Percentiles rank a stretch among this genome's conserved stretches.
These are phyloP conservation scores for Acromyrmex heyeri DNA, from an alignment of 1,140 invertebrate species.

Conservation along the genomic window DNA sequence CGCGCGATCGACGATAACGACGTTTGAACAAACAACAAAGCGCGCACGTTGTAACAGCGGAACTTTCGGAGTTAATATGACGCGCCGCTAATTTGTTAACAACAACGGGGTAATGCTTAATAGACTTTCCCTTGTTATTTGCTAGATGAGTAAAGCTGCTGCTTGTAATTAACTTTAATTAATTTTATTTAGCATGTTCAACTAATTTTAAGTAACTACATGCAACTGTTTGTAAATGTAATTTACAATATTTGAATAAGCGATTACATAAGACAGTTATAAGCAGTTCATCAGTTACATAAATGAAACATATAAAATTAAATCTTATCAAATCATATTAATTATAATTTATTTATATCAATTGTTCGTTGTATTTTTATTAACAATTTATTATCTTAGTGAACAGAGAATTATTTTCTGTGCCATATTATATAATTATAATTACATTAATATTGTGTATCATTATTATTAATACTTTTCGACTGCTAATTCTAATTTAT, in stretches of 20 bases:
- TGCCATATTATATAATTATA: neutral
- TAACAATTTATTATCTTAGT: neutral
- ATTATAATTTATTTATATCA: slow-evolving; percentile 14
- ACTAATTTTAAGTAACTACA: slow-evolving; percentile 61
- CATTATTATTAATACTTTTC: neutral
- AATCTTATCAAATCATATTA: neutral
- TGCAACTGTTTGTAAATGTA: slow-evolving; percentile 34
- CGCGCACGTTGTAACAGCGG: slow-evolving; percentile 18
- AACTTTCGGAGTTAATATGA: slow-evolving; percentile 62
- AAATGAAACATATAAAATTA: neutral
- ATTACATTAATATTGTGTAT: neutral
- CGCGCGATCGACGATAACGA: slow-evolving; percentile 53
- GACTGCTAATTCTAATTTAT: neutral
- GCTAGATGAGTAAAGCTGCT: slow-evolving; percentile 39
- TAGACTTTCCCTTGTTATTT: slow-evolving; percentile 61
- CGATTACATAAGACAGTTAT: slow-evolving; percentile 14
- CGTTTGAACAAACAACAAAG: slow-evolving; percentile 57
- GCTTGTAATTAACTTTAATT: slow-evolving; percentile 65
- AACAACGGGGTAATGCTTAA: slow-evolving; percentile 57
- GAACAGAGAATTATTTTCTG: neutral
- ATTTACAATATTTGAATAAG: slow-evolving; percentile 48
- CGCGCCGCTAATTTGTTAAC: slow-evolving; percentile 64
- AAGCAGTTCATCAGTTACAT: neutral
- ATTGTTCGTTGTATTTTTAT: neutral
- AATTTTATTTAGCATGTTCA: slow-evolving; percentile 58